A percentile compares a stretch with the other conserved stretches of the same genome.
Conservation (phyloP, 2,797 vertebrate species). For the Rhabdophis nuchalis region DNA sequence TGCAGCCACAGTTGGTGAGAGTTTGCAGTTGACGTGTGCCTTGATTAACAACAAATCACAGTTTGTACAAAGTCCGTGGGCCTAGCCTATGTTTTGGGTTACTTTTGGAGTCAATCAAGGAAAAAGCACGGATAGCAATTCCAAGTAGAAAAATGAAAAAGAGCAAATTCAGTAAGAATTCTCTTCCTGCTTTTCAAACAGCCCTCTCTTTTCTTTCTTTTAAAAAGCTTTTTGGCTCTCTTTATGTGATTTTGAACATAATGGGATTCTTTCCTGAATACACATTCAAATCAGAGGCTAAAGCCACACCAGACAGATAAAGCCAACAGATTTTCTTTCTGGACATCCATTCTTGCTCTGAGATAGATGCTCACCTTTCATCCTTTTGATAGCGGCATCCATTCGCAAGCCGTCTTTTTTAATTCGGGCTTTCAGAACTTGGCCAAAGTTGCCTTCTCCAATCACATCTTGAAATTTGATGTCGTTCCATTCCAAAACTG, state of each 20-base stretch:
- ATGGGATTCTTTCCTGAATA: background rate
- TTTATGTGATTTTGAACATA: background rate
- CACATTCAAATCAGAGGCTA: background rate
- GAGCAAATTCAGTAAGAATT: background rate
- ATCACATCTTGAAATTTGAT: conserved; percentile 90
- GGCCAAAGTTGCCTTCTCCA: conserved; percentile 86
- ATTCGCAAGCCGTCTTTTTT: conserved; percentile 86
- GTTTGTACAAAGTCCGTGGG: background rate
- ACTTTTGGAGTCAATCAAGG: background rate
- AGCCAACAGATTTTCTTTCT: background rate
- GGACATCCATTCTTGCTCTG: background rate
- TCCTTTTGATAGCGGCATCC: conserved; percentile 87
- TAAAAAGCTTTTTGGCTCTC: background rate
- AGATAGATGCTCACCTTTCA: conserved; percentile 77
- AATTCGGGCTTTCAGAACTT: conserved; percentile 86
- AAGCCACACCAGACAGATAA: background rate
- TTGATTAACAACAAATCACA: background rate
- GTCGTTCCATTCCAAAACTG: conserved; percentile 85
- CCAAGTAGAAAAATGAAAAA: background rate
- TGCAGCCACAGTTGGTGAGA: background rate
- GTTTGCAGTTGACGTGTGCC: background rate
- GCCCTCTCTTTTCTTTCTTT: background rate
- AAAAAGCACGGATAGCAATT: background rate
- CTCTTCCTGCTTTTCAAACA: background rate
- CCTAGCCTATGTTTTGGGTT: background rate